A percentile compares a stretch with the other conserved stretches of the same genome.
phyloP scores from a whole-genome alignment of 2,113 vertebrate species.

The Falcunculus frontatus region DNA sequence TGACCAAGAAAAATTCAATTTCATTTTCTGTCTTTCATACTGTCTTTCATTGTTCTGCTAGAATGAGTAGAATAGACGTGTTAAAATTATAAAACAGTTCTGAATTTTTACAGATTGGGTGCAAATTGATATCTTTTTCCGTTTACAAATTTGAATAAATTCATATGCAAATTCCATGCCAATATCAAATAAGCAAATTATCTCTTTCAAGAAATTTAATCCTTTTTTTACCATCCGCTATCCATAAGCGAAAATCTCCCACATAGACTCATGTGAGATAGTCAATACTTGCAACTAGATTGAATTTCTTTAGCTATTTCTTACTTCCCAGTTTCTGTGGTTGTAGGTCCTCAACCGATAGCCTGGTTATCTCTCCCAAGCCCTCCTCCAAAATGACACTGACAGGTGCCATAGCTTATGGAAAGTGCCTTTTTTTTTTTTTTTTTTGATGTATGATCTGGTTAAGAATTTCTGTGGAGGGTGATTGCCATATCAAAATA shows the following conservation, averaged over 20 bases:
- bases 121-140: background rate
- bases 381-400: background rate
- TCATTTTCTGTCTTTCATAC: background rate
- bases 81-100: background rate
- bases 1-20: background rate
- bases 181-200: background rate
- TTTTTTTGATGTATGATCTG: background rate
- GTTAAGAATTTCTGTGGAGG: background rate
- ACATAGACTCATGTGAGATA: background rate
- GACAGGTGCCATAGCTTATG: background rate
- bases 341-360: background rate
- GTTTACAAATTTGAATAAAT: background rate
- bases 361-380: background rate
- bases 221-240: rapidly evolving
- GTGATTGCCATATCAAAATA: background rate
- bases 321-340: background rate
- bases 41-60: background rate
- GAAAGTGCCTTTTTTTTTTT: background rate
- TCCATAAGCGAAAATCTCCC: background rate
- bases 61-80: background rate
- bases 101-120: background rate
- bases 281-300: background rate
- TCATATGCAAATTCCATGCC: background rate
- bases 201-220: background rate
- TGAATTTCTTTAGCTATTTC: background rate